Evolutionary conservation across 2,888 invertebrate species (phyloP), one percentile per base, ranked within the genome.

Genomic region (Argynnis bischoffii): DNA sequence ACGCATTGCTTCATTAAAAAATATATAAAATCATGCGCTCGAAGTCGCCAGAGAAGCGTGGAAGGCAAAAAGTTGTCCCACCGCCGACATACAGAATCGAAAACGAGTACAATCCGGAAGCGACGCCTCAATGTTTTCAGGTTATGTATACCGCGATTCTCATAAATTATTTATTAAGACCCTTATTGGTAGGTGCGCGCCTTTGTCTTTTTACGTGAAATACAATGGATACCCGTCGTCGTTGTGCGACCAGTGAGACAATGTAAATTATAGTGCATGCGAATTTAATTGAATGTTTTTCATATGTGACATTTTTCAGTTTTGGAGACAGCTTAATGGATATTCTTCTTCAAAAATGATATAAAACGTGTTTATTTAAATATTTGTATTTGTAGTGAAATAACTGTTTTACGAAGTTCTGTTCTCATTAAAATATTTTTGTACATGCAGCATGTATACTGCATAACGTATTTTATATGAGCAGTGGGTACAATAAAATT

Each of bases 61-160:
- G 71, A 59, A 71, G 70, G 70, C 74, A 79, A 78, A 79, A 78
- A 78, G 74, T 69, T 55, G 83, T 71, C 72, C 67, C 73, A 71
- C 70, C 77, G 74, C 66, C 78, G 76, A 68, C 75, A 72, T 83
- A 81, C 76, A 82, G 81, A 78, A 76, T 79, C 65, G 81, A 83
- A 69, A 78, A 78, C 72, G 84, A 83, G 64, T 79, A 79, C 76
- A 81, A 86, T 79, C 86, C 85, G 81, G 90, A 90, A 81, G 81
- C 82, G 53, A 78, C 80, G 71, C 81, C 84, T 63, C 87, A 87
- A 76, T 87, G 86, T 81, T 90, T 90, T 86, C 90, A 90, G 88
- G 90, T 90, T 80, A 77, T 72, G 78, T 76, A 75, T 75, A 77
- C 72, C 68, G 69, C 71, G 74, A 66, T 75, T 79, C 77, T 79